A percentile compares a stretch with the other conserved stretches of the same genome.
Evolutionary conservation across 1,140 invertebrate species (phyloP).

Genomic region (Drosophila athabasca): DNA sequence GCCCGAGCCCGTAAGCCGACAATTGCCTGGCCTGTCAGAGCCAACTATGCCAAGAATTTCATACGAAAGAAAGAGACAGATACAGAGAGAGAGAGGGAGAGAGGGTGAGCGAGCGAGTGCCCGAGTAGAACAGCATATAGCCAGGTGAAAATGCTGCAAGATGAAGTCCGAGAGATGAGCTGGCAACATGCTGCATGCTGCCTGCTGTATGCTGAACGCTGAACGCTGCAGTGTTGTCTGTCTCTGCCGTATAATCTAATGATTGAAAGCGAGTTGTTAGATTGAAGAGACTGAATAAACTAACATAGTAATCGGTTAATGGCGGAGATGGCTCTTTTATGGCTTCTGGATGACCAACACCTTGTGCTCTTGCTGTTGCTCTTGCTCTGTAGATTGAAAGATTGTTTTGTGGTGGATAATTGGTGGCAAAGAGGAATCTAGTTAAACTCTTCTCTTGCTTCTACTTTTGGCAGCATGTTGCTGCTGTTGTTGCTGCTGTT

Average conservation of each 20-base stretch:
- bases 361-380: no score
- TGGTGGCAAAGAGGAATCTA: no score
- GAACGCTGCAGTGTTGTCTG: neutral
- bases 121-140: neutral
- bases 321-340: neutral
- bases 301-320: neutral
- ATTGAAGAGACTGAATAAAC: conserved; percentile 23
- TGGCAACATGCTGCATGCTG: conserved; percentile 22
- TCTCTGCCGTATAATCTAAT: conserved; percentile 24
- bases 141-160: conserved; percentile 29
- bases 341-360: no score
- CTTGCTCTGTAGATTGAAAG: no score
- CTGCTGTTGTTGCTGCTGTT: no score
- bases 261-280: conserved; percentile 40
- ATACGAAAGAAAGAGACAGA: conserved; percentile 42
- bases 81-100: conserved; percentile 15
- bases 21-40: conserved; percentile 64
- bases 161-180: conserved; percentile 36
- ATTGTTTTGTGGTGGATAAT: no score
- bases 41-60: conserved; percentile 77
- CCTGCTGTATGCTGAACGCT: neutral
- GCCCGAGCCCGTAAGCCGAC: conserved; percentile 14
- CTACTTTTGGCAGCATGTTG: conserved; percentile 34
- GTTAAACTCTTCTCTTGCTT: no score
- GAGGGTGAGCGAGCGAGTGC: conserved; percentile 31